These are phyloP conservation scores for Macrosiphum euphorbiae DNA, from an alignment of 2,888 invertebrate species.

Conservation along the genomic window DNA sequence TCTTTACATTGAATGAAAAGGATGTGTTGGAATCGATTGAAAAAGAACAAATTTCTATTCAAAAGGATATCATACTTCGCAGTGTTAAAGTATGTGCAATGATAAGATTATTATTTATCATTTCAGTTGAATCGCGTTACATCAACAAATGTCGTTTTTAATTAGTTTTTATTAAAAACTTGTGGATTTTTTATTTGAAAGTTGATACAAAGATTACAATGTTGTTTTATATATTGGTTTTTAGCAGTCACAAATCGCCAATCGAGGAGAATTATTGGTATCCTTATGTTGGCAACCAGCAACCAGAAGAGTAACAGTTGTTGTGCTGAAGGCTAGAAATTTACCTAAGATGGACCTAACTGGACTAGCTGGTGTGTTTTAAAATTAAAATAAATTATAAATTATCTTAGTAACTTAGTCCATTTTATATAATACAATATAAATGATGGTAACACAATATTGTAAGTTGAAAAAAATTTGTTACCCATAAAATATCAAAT, in stretches of 20 bases:
- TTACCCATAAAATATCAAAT: not conserved
- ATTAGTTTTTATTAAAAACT: not conserved
- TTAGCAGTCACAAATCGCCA: conserved; percentile 82
- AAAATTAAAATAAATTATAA: not conserved
- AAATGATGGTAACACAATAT: not conserved
- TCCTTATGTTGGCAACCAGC: conserved; percentile 99
- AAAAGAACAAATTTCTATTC: conserved; percentile 85
- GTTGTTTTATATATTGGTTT: conserved; percentile 63
- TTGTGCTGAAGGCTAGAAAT: conserved; percentile 96
- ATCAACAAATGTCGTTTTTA: not conserved
- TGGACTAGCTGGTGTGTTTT: conserved; percentile 80
- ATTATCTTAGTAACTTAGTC: not conserved
- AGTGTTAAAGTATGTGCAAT: conserved; percentile 77
- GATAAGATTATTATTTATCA: not conserved
- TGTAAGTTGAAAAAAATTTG: not conserved
- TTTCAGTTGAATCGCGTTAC: not conserved
- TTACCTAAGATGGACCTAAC: conserved; percentile 98
- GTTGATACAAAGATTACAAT: not conserved
- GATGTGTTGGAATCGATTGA: conserved; percentile 80
- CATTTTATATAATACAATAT: not conserved
- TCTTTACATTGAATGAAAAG: conserved; percentile 82
- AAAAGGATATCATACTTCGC: conserved; percentile 91
- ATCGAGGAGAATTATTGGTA: conserved; percentile 93
- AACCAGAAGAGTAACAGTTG: conserved; percentile 94
- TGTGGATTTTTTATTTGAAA: not conserved